Conservation (phyloP, 2,113 vertebrate species). For the Leptosomus discolor region DNA sequence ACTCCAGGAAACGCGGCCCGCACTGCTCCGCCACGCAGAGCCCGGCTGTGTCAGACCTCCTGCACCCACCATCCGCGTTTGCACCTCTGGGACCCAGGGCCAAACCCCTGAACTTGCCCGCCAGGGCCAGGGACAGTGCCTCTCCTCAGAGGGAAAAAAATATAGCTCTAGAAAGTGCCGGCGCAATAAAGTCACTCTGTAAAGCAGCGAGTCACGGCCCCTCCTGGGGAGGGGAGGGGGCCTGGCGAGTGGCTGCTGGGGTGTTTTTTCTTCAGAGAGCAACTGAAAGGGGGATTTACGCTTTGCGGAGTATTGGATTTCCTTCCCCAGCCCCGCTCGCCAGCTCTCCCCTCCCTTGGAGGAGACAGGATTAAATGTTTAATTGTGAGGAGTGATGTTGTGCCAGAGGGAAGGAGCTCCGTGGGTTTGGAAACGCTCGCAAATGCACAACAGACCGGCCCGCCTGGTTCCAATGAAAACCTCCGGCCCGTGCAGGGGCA, state of each 20-base stretch:
- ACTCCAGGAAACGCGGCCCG: neutral
- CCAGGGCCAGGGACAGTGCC: no score
- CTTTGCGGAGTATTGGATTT: neutral
- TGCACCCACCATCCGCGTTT: accelerated
- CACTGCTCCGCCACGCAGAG: accelerated
- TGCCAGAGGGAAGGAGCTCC: neutral
- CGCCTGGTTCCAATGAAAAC: neutral
- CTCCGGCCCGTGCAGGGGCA: neutral
- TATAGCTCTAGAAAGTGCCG: neutral
- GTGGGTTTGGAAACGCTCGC: neutral
- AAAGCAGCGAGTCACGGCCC: neutral
- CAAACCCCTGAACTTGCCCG: neutral
- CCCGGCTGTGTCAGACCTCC: neutral
- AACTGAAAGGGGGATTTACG: neutral
- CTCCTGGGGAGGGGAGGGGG: neutral
- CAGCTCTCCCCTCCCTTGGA: neutral
- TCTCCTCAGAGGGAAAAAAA: neutral
- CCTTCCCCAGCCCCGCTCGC: neutral
- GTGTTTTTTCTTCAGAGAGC: neutral
- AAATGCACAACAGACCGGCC: neutral
- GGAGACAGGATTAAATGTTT: neutral
- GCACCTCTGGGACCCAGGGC: neutral
- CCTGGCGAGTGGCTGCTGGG: neutral
- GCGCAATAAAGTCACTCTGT: accelerated
- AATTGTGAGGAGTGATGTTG: neutral